Conservation (phyloP, 2,797 vertebrate species). For the Scomberomorus guttatus region DNA sequence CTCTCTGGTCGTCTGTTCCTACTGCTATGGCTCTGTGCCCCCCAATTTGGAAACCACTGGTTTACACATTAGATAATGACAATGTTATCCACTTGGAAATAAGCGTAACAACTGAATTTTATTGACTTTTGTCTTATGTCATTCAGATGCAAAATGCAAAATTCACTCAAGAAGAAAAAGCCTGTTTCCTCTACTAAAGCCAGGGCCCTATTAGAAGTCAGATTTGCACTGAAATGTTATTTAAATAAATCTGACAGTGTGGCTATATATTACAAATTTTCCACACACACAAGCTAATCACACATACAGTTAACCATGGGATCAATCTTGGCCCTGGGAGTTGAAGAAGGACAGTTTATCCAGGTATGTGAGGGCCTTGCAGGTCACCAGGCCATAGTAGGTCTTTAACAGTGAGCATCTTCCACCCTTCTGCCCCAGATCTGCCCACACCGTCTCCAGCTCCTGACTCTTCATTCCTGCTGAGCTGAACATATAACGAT, state of each 20-base stretch:
- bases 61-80: too few relatives aligned
- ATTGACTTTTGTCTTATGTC: not conserved
- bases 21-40: too few relatives aligned
- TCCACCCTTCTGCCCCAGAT: constrained; percentile 80
- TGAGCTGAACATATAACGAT: constrained; percentile 92
- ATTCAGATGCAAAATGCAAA: constrained; percentile 3
- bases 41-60: too few relatives aligned
- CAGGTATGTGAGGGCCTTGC: constrained; percentile 92
- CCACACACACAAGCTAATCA: not conserved
- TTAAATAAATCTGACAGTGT: not conserved
- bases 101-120: not conserved
- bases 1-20: too few relatives aligned
- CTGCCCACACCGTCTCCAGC: constrained; percentile 86
- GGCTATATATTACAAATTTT: not conserved
- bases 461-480: constrained; percentile 78
- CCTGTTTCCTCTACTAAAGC: not conserved
- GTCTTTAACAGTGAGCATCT: constrained; percentile 88
- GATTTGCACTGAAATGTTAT: constrained; percentile 4
- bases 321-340: constrained; percentile 20
- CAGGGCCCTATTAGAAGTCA: not conserved
- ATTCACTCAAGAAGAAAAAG: not conserved
- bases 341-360: constrained; percentile 86
- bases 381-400: constrained; percentile 91
- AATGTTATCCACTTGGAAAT: not conserved
- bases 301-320: not conserved